Percentiles rank a stretch among this genome's conserved stretches.
Conservation (phyloP, 1,140 invertebrate genomes). For the Polypedilum vanderplanki region DNA sequence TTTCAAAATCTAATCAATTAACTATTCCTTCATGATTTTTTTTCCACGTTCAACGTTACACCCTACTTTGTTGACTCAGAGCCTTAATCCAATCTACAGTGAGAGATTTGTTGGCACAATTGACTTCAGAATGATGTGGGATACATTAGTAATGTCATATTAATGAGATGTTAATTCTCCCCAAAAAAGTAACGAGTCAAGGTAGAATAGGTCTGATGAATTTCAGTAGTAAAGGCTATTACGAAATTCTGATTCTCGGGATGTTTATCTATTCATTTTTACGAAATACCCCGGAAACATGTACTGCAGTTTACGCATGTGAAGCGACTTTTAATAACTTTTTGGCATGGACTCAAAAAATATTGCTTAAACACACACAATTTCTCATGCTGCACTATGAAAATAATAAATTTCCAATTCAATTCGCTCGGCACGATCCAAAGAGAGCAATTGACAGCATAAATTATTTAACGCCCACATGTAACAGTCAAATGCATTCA, state of each 20-base stretch:
- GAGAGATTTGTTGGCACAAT: constrained; percentile 3
- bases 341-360: not conserved
- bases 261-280: too few species aligned
- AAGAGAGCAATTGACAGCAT: not conserved
- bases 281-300: not conserved
- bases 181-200: not conserved
- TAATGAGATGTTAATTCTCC: constrained; percentile 28
- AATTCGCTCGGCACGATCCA: not conserved
- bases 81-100: not conserved
- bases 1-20: too few species aligned
- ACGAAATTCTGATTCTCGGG: too few species aligned
- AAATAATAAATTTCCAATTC: not conserved
- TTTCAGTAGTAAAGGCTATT: not conserved
- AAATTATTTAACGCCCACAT: not conserved
- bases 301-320: constrained; percentile 3
- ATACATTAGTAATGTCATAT: constrained; percentile 21
- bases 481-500: not conserved
- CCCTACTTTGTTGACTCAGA: not conserved
- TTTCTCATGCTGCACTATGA: not conserved
- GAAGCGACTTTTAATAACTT: not conserved
- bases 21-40: too few species aligned
- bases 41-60: not conserved
- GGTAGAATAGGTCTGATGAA: not conserved
- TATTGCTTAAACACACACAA: not conserved
- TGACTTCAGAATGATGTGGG: constrained; percentile 7